Base-by-base conservation (phyloP, 1,140 invertebrate species). In the Diplogasteroides magnus region DNA sequence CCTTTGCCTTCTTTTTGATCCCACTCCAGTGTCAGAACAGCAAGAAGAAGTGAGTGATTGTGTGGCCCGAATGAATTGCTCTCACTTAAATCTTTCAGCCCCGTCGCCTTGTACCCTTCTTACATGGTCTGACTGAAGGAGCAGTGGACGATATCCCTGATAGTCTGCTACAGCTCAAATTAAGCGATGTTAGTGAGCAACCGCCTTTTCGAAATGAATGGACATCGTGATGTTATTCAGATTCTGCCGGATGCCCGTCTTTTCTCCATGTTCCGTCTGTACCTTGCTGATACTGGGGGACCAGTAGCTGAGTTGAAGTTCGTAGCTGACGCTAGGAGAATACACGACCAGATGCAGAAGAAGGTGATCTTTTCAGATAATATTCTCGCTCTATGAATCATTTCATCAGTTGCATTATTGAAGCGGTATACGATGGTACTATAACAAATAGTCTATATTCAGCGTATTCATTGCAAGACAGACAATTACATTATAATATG, bases 271-370 rank as follows among this genome's bases (percentile, higher is more conserved):
- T 75, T 75, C 56, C 69, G 68, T 37, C 59, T 74, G 60, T 75
- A 71, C 31, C 68, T 75, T 25, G 56, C 69, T 26, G 74, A 75
- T 31, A 61, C 68, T 11, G 37, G 68, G 28, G 74, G 74, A 19
- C 74, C 74, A 13, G 68, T 70, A 11, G 66, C 74, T 28, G 71
- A 72, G 25, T 60, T 75, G 19, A 76, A 74, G 19, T 75, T 75
- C 31, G 59, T 75, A 14, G 68, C 62, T 11, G 67, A 69, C 59
- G 61, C 67, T 32, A 73, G 59, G n/a, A 59, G 70, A 6, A 73
- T 75, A 6, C 62, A 76, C 14, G 58, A 67, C 1, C 69, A 63
- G 56, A 75, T 75, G 60, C 74, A 74, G 32, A 73, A 58, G 58
- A 75, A 73, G 48, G 65, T 74, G 3, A 61, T 26, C 2, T 26